Conservation (phyloP, 2,113 vertebrate genomes). For the Ceyx margarethae region DNA sequence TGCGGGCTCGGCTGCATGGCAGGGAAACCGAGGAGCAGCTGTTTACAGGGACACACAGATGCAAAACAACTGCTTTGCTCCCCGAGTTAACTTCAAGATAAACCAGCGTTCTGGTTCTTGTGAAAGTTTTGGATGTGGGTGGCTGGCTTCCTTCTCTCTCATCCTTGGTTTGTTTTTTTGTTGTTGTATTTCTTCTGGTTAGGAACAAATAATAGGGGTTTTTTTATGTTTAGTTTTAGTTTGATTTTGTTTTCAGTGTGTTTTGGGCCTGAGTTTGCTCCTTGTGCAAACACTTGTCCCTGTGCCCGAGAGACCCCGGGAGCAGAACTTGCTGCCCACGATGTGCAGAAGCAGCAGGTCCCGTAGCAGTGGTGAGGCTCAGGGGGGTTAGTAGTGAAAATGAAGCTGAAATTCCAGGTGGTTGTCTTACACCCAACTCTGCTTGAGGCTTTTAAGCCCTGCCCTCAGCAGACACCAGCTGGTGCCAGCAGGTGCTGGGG, state of each 20-base stretch:
- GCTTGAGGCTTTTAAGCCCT: not conserved
- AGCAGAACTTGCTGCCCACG: accelerated
- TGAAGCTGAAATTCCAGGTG: not conserved
- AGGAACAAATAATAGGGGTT: not conserved
- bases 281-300: accelerated
- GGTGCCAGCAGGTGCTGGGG: not conserved
- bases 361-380: accelerated
- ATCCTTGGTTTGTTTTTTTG: no score
- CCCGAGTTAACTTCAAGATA: not conserved
- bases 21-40: accelerated
- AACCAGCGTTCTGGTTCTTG: accelerated
- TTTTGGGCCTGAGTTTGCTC: not conserved
- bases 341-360: accelerated
- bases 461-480: not conserved
- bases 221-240: not conserved
- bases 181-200: not conserved
- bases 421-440: not conserved
- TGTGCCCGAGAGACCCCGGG: not conserved
- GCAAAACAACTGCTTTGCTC: accelerated
- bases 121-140: not conserved
- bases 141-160: not conserved
- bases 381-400: accelerated
- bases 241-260: not conserved
- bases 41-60: accelerated
- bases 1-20: accelerated